phyloP scores from a whole-genome alignment of 2,888 invertebrate species.

The Euzetes globulus region DNA sequence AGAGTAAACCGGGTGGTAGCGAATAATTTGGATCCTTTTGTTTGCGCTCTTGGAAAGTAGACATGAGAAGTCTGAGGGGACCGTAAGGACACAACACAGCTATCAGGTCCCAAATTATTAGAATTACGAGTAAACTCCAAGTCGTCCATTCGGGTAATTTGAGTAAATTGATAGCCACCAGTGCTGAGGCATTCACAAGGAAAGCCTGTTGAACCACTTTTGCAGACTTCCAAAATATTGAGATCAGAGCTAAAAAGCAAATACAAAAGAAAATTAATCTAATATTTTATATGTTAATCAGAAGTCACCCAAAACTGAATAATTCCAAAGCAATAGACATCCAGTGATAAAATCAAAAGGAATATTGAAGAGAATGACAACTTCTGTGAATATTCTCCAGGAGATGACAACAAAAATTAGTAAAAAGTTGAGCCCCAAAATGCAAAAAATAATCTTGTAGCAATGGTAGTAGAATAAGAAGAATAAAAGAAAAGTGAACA shows the following conservation, averaged over 20 bases:
- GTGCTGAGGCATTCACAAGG: neutral
- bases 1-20: neutral
- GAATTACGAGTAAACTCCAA: neutral
- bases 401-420: neutral
- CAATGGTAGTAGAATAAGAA: neutral
- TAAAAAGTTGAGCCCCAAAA: neutral
- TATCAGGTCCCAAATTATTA: neutral
- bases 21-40: neutral
- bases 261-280: too few species aligned
- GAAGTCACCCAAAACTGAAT: neutral
- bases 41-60: neutral
- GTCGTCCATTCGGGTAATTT: neutral
- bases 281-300: too few species aligned
- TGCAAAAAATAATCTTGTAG: neutral
- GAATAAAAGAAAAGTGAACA: neutral
- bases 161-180: neutral
- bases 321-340: neutral
- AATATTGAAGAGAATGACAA: neutral
- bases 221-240: neutral
- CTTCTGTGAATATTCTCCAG: neutral
- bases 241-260: neutral
- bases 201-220: neutral
- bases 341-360: neutral
- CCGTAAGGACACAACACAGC: slow-evolving; percentile 1
- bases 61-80: neutral